Percentiles rank a stretch among this genome's conserved stretches.
Evolutionary conservation across 2,888 invertebrate genomes (phyloP).

Genomic region (Sturmia bella): DNA sequence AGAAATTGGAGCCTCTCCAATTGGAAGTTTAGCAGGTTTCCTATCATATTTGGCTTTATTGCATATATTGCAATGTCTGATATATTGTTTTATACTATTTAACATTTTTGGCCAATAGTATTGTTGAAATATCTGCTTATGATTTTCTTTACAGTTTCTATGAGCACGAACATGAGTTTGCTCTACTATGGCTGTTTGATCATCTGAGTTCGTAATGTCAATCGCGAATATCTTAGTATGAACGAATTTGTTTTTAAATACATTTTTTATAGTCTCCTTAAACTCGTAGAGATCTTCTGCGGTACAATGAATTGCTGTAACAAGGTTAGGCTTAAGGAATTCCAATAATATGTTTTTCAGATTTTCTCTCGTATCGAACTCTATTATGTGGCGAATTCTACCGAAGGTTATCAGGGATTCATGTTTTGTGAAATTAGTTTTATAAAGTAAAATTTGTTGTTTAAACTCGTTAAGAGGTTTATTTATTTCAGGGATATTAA

Average conservation of each 20-base stretch:
- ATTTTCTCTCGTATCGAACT: too few relatives aligned
- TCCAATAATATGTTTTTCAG: neutral
- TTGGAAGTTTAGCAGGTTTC: slow-evolving; percentile 46
- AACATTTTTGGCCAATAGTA: slow-evolving; percentile 51
- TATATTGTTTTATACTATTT: slow-evolving; percentile 40
- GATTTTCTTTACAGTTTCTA: slow-evolving; percentile 61
- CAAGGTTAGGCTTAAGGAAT: slow-evolving; percentile 31
- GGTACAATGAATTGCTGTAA: slow-evolving; percentile 41
- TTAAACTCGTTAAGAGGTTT: too few relatives aligned
- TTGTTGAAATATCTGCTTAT: slow-evolving; percentile 37
- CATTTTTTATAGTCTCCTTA: slow-evolving; percentile 24
- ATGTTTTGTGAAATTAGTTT: too few relatives aligned
- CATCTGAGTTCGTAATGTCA: slow-evolving; percentile 29
- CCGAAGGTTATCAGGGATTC: too few relatives aligned
- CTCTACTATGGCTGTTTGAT: slow-evolving; percentile 45
- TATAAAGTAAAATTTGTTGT: too few relatives aligned
- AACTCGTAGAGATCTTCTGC: too few relatives aligned
- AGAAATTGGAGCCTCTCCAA: slow-evolving; percentile 63
- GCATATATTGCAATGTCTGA: slow-evolving; percentile 52
- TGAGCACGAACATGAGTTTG: slow-evolving; percentile 25
- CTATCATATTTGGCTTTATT: slow-evolving; percentile 57
- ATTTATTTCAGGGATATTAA: too few relatives aligned
- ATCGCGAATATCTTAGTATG: slow-evolving; percentile 37
- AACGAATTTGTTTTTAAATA: slow-evolving; percentile 45
- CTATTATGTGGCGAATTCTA: too few relatives aligned